These are phyloP conservation scores for Parotocinclus haroldoi DNA, from an alignment of 2,797 vertebrate genomes.

Conservation along the genomic window DNA sequence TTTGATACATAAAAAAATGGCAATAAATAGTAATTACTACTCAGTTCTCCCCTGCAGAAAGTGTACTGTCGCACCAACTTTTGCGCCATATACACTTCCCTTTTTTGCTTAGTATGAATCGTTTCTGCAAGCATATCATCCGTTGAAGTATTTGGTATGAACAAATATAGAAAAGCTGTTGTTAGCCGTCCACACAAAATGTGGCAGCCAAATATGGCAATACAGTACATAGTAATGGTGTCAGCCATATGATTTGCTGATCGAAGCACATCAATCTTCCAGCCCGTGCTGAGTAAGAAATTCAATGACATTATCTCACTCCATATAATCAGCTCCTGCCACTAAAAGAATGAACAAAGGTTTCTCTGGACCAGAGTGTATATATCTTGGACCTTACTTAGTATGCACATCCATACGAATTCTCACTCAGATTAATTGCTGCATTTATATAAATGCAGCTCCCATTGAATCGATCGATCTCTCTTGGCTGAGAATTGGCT, in stretches of 20 bases:
- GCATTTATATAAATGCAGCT: slow-evolving; percentile 56
- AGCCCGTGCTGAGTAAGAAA: slow-evolving; percentile 22
- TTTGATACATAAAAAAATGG: not conserved
- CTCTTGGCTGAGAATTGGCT: slow-evolving; percentile 41
- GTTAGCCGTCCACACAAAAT: slow-evolving; percentile 11
- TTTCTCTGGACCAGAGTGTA: slow-evolving; percentile 18
- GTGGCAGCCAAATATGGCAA: not conserved
- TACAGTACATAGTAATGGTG: slow-evolving; percentile 12
- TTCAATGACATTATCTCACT: slow-evolving; percentile 25
- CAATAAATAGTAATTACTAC: not conserved
- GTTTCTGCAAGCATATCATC: too few relatives aligned
- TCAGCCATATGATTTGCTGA: slow-evolving; percentile 23
- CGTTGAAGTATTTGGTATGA: not conserved
- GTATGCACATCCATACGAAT: slow-evolving; percentile 47
- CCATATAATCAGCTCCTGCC: slow-evolving; percentile 21
- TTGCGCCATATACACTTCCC: not conserved
- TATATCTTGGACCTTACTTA: slow-evolving; percentile 40
- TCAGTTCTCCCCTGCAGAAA: not conserved
- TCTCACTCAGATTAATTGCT: slow-evolving; percentile 54
- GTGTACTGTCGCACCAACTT: not conserved
- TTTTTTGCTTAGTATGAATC: not conserved
- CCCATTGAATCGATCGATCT: slow-evolving; percentile 62
- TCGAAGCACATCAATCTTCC: slow-evolving; percentile 22
- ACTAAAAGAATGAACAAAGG: slow-evolving; percentile 3
- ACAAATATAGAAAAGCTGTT: not conserved